Evolutionary conservation across 2,888 invertebrate genomes (phyloP).

Genomic region (Tachystola acroxantha): DNA sequence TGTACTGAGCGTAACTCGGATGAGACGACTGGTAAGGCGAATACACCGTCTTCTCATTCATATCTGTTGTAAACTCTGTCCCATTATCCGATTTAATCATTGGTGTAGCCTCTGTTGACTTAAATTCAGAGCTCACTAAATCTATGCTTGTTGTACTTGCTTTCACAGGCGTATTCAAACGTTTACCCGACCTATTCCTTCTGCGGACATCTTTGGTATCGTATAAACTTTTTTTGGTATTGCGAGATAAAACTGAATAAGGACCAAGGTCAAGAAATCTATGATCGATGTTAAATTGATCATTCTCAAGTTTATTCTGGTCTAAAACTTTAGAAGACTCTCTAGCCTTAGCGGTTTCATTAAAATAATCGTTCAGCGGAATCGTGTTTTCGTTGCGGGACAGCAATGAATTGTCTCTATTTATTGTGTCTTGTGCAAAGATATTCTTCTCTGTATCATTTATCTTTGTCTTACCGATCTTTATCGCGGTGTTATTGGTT

Average conservation of each 20-base stretch:
- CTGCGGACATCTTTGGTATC: conserved; percentile 21
- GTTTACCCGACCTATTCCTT: conserved; percentile 49
- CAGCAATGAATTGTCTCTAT: conserved; percentile 13
- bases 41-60: conserved; percentile 55
- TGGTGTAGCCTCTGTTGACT: conserved; percentile 27
- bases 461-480: conserved; percentile 21
- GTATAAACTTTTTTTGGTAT: conserved; percentile 30
- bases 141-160: conserved; percentile 31
- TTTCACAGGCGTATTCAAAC: conserved; percentile 55
- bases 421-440: conserved; percentile 11
- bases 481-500: conserved; percentile 13
- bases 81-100: conserved; percentile 32
- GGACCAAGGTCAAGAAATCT: conserved; percentile 48
- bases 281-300: conserved; percentile 49
- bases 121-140: conserved; percentile 19
- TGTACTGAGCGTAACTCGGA: conserved; percentile 56
- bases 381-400: conserved; percentile 41
- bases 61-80: conserved; percentile 33
- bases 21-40: conserved; percentile 54
- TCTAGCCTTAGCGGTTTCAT: conserved; percentile 46
- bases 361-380: conserved; percentile 38
- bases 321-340: conserved; percentile 52
- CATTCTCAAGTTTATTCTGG: conserved; percentile 52
- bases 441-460: conserved; percentile 25
- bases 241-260: conserved; percentile 27